Evolutionary conservation across 2,113 vertebrate genomes (phyloP).

Genomic region (Neotragus moschatus): DNA sequence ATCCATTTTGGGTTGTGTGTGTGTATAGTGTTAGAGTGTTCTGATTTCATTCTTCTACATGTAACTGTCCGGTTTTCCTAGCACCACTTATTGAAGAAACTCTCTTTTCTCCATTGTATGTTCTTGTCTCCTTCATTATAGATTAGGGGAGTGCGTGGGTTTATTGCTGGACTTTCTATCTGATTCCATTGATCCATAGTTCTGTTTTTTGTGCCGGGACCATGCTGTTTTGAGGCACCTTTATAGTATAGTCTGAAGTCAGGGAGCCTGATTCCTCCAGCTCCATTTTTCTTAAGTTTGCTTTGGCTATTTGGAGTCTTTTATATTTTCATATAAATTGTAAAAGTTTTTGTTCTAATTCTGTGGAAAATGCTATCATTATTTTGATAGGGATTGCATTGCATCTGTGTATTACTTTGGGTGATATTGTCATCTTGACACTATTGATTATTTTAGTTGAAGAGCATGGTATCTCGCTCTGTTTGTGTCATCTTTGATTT

Average conservation of each 20-base stretch:
- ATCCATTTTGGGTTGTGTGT: background rate
- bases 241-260: background rate
- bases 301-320: background rate
- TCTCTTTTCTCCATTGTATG: background rate
- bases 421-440: background rate
- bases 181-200: background rate
- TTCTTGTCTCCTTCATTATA: background rate
- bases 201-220: background rate
- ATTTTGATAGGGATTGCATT: background rate
- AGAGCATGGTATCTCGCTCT: background rate
- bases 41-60: background rate
- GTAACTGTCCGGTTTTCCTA: background rate
- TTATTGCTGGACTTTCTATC: background rate
- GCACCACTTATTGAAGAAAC: background rate
- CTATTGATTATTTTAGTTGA: background rate
- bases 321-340: background rate
- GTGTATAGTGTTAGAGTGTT: background rate
- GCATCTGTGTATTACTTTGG: background rate
- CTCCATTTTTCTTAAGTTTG: background rate
- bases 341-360: background rate
- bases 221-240: background rate
- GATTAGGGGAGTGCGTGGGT: background rate
- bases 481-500: background rate
- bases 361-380: background rate
- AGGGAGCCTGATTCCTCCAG: background rate